A percentile compares a stretch with the other conserved stretches of the same genome.
phyloP scores from a whole-genome alignment of 1,140 invertebrate genomes.

The Drusus annulatus region DNA sequence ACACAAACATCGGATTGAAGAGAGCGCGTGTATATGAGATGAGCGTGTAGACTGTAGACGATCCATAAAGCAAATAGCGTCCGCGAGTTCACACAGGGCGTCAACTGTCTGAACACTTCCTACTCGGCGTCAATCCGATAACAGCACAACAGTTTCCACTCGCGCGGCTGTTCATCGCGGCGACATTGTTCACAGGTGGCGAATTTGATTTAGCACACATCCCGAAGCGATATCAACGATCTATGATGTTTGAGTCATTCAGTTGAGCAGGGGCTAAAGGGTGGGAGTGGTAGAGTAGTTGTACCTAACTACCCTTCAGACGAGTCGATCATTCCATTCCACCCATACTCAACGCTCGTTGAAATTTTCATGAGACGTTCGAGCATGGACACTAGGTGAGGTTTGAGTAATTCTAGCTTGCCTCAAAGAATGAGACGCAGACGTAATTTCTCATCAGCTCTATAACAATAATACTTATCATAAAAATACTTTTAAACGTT shows the following conservation, averaged over 20 bases:
- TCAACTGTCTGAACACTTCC: conserved; percentile 20
- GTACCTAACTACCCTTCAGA: too few relatives aligned
- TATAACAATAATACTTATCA: too few relatives aligned
- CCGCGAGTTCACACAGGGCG: conserved; percentile 1
- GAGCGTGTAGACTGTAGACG: neutral
- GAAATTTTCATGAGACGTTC: too few relatives aligned
- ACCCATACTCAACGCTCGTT: too few relatives aligned
- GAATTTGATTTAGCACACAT: conserved; percentile 6
- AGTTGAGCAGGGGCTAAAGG: neutral
- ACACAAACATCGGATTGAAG: neutral
- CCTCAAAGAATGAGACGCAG: too few relatives aligned
- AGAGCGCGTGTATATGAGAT: neutral
- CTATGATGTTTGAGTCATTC: neutral
- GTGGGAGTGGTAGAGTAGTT: neutral
- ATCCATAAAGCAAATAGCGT: neutral
- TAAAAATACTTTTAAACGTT: too few relatives aligned
- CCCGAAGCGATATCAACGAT: neutral
- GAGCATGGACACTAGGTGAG: too few relatives aligned
- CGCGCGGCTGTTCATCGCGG: conserved; percentile 13
- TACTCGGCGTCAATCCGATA: conserved; percentile 12
- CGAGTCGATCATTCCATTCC: too few relatives aligned
- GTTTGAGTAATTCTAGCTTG: too few relatives aligned
- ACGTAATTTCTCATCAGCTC: too few relatives aligned
- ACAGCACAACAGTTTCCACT: conserved; percentile 22
- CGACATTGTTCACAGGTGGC: neutral